phyloP scores from a whole-genome alignment of 2,113 vertebrate genomes.

The Bombycilla garrulus region DNA sequence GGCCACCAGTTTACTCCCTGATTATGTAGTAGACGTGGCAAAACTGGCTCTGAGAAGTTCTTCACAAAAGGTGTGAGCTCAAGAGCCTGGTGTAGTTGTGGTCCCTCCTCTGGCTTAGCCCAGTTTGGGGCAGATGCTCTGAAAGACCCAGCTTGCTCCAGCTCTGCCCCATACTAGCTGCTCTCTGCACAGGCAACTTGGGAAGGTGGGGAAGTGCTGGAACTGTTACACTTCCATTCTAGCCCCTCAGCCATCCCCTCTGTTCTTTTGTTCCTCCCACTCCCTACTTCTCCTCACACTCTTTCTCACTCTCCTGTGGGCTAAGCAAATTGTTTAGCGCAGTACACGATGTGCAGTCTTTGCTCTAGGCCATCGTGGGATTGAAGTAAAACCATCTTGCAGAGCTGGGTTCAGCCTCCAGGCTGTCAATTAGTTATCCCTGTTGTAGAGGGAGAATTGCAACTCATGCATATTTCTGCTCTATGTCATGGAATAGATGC shows the following conservation, averaged over 20 bases:
- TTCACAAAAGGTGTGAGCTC: rapidly evolving
- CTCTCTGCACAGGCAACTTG: neutral
- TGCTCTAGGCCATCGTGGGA: neutral
- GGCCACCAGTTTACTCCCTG: neutral
- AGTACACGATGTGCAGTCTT: neutral
- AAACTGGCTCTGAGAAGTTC: neutral
- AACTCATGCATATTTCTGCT: constrained; percentile 21
- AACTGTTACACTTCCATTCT: neutral
- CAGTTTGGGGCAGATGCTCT: neutral
- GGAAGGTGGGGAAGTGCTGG: neutral
- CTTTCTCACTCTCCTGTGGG: neutral
- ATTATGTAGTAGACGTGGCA: neutral
- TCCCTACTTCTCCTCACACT: neutral
- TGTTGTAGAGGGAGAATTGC: neutral
- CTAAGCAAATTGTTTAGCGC: neutral
- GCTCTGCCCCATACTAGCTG: neutral
- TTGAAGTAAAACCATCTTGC: neutral
- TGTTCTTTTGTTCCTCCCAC: neutral
- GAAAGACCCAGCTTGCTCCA: neutral
- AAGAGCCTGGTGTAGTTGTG: rapidly evolving
- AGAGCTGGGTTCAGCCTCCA: neutral
- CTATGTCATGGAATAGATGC: neutral
- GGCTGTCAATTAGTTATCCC: constrained; percentile 28
- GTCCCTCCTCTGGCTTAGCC: neutral
- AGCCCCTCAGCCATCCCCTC: neutral